These are phyloP conservation scores for Rhabdomys pumilio DNA, from an alignment of 2,797 vertebrate genomes.

Conservation along the genomic window DNA sequence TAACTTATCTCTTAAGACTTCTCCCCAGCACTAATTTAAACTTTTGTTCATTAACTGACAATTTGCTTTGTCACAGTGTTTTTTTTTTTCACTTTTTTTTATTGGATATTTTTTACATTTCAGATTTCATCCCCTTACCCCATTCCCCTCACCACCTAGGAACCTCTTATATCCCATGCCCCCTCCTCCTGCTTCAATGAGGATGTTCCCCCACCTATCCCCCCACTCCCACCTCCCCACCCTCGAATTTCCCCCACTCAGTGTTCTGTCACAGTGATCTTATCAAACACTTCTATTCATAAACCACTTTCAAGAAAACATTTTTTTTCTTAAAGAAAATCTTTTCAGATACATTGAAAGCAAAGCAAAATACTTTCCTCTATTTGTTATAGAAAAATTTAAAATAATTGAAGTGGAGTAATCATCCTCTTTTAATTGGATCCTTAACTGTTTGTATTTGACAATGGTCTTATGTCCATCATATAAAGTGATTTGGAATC, in stretches of 20 bases:
- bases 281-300: constrained; percentile 33
- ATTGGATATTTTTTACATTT: too few relatives aligned
- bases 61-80: not conserved
- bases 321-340: not conserved
- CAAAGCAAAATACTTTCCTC: constrained; percentile 9
- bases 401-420: constrained; percentile 18
- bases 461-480: not conserved
- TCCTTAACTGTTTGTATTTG: constrained; percentile 11
- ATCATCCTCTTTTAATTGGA: constrained; percentile 2
- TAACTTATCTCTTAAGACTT: too few relatives aligned
- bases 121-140: too few relatives aligned
- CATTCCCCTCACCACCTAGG: too few relatives aligned
- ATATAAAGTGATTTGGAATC: not conserved
- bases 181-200: too few relatives aligned
- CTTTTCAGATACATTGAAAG: not conserved
- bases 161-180: too few relatives aligned
- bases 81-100: not conserved
- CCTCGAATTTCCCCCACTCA: too few relatives aligned
- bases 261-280: not conserved
- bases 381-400: constrained; percentile 40
- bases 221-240: too few relatives aligned
- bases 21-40: not conserved
- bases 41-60: constrained; percentile 29
- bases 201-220: too few relatives aligned
- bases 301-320: not conserved